Base-by-base conservation (phyloP, 1,140 invertebrate genomes). In the Drosophila kanapiae region DNA sequence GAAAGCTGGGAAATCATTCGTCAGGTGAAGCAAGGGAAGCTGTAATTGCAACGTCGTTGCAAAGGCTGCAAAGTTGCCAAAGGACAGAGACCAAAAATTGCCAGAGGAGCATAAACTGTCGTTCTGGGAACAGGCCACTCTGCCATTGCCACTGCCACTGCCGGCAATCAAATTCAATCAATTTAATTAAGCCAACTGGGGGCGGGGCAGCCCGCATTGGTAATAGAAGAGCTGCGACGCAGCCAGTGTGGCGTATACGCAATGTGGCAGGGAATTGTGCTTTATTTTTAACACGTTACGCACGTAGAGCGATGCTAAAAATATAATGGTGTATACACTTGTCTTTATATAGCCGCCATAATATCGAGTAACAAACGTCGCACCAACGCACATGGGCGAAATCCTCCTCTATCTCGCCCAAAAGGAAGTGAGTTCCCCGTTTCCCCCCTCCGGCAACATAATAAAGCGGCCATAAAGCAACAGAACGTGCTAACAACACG, bases 271-370 rank as follows among this genome's bases (percentile, higher is more conserved):
- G 37, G 63, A 47, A 56, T 80, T 64, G 71, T 78, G 76, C 69
- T 82, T 84, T 88, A 88, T 90, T 88, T 88, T 88, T 90, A 88
- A 90, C 84, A 84, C 84, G 84, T 90, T 84, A 87, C 83, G 76
- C 83, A 88, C 83, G 84, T 87, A 87, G 78, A 71, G 80, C 74
- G 65, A 78, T 84, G 80, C 84, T 81, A 90, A 90, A 88, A 88
- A 88, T 88, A 88, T 79, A 76, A 83, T 86, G 80, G 82, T 65
- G 57, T 63, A 77, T 78, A 77, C 57, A 67, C 75, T 78, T 77
- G 74, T 81, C 87, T 88, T 88, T 88, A 88, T 88, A 88, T 84
- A 75, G 80, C 85, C 53, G 80, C 80, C 85, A 90, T 88, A 88
- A 88, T 80, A 88, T 90, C 81, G 84, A 90, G 84, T 75, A 87